Conservation (phyloP, 2,113 vertebrate genomes). For the Lagopus muta region DNA sequence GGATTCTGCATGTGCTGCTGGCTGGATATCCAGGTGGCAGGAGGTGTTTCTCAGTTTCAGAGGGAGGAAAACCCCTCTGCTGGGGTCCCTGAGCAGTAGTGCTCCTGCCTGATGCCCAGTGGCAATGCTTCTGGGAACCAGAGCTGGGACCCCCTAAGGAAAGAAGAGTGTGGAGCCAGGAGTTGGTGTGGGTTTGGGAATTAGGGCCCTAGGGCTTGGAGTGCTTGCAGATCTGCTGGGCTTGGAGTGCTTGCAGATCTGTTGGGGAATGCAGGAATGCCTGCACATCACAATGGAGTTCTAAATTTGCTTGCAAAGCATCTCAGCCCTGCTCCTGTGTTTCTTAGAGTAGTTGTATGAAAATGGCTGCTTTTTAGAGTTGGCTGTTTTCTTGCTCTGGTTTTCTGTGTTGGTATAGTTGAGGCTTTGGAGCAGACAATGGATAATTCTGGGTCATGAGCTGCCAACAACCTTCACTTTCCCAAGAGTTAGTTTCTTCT, state of each 20-base stretch:
- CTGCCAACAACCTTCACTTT: background rate
- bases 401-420: background rate
- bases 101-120: background rate
- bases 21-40: background rate
- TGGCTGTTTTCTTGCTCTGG: background rate
- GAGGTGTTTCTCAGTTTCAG: background rate
- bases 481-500: background rate
- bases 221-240: background rate
- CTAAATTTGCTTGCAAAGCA: background rate
- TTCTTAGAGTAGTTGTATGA: background rate
- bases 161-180: background rate
- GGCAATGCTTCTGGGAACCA: background rate
- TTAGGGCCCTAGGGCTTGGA: background rate
- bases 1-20: background rate
- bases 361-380: background rate
- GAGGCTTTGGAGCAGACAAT: background rate
- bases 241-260: background rate
- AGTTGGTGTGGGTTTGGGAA: background rate
- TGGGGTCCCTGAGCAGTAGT: background rate
- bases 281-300: rapidly evolving
- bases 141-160: background rate
- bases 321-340: background rate
- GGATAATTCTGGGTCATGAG: background rate
- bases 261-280: background rate
- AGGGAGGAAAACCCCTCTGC: background rate